Evolutionary conservation across 2,888 invertebrate species (phyloP), one percentile per base, ranked within the genome.

Genomic region (Apocheima hispidaria): DNA sequence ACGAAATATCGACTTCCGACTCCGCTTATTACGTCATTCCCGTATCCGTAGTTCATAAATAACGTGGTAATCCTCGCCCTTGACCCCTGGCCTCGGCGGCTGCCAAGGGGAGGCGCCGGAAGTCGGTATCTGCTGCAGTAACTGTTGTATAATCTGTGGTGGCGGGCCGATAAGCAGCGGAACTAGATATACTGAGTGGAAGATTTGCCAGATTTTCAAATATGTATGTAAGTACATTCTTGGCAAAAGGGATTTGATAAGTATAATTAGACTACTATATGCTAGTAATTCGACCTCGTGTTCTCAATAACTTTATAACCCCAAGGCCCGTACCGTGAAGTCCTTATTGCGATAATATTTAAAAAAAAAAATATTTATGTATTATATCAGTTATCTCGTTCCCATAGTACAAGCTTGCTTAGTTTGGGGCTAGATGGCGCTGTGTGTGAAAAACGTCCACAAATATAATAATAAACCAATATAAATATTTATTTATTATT

Each of bases 71-170:
- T 60, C 58, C 20, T 28, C 49, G 63, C 30, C 68, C 73, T 63
- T 71, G 71, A 62, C 67, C 69, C 48, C 18, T 38, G 62, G 41
- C 69, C 71, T 62, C 65, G 52, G 20, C 21, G 1, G 41, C 33
- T 18, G 26, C 21, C 28, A 55, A 28, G 30, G 50, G 33, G 54
- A 61, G 73, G 71, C 44, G 51, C 38, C 52, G 59, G 52, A 53
- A 52, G 21, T 30, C 23, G 10, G 7, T 36, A 51, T 30, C 51
- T 30, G 30, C 51, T 18, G 40, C n/a, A 6, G 21, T 41, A 16
- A 40, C 40, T 20, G 2, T 9, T 20, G 9, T 4, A 5, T 20
- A 40, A 20, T 20, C 20, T 20, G 21, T n/a, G 21, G 6, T 23
- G 14, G 5, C 36, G 7, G 38, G 9, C 21, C 16, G 33, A 33